These are phyloP conservation scores for Trissolcus basalis DNA, from an alignment of 1,140 invertebrate species.

Conservation along the genomic window DNA sequence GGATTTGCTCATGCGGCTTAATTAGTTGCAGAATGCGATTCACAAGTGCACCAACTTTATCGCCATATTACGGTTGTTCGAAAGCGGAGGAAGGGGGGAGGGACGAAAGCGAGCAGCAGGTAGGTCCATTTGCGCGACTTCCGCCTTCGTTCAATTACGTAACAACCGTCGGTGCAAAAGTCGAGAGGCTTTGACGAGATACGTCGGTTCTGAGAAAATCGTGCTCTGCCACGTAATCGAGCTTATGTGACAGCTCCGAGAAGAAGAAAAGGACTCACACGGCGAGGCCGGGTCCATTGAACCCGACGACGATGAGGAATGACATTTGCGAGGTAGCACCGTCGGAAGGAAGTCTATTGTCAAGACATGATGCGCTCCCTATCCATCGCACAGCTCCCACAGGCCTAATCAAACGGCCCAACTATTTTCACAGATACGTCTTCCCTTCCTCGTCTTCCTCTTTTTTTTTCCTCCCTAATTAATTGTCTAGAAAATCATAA, in stretches of 20 bases:
- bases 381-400: conserved; percentile 15
- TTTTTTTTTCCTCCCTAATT: too few species aligned
- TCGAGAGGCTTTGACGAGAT: conserved; percentile 49
- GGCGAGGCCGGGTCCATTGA: conserved; percentile 39
- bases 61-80: conserved; percentile 46
- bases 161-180: conserved; percentile 45
- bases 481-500: too few species aligned
- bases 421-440: too few species aligned
- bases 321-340: conserved; percentile 38
- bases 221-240: conserved; percentile 47
- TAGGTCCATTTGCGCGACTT: conserved; percentile 50
- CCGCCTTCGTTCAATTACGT: conserved; percentile 48
- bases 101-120: conserved; percentile 38
- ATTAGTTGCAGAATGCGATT: conserved; percentile 40
- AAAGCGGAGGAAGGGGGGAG: conserved; percentile 1
- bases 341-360: conserved; percentile 51
- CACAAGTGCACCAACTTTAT: conserved; percentile 43
- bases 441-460: too few species aligned
- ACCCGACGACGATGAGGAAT: conserved; percentile 45
- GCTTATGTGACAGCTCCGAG: conserved; percentile 53
- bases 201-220: conserved; percentile 52
- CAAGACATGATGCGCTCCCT: conserved; percentile 15
- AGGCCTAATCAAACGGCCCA: conserved; percentile 7
- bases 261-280: conserved; percentile 48
- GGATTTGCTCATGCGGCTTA: conserved; percentile 16